These are phyloP conservation scores for Pica pica DNA, from an alignment of 2,113 vertebrate species.

Conservation along the genomic window DNA sequence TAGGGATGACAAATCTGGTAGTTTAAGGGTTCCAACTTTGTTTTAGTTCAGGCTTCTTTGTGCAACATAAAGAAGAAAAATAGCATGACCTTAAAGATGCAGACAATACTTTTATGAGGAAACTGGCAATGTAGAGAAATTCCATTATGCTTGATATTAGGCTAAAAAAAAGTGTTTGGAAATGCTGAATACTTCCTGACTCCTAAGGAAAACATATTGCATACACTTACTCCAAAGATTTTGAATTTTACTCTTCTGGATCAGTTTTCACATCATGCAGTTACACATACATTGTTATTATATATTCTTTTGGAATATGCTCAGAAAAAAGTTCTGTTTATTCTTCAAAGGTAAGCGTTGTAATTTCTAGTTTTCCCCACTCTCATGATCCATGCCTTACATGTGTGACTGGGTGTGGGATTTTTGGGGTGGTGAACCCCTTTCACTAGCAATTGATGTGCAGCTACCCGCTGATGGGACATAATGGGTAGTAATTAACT, in stretches of 20 bases:
- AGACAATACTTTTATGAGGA: neutral
- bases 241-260: neutral
- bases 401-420: constrained; percentile 33
- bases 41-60: neutral
- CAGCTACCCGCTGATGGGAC: constrained; percentile 18
- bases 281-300: neutral
- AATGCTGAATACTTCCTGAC: neutral
- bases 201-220: neutral
- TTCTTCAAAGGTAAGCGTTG: constrained; percentile 32
- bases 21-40: neutral
- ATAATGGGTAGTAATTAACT: constrained; percentile 26
- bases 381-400: neutral
- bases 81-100: neutral
- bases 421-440: constrained; percentile 9
- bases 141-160: neutral
- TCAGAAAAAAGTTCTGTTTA: constrained; percentile 24
- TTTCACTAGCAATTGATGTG: constrained; percentile 38
- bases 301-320: constrained; percentile 3
- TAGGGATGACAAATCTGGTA: neutral
- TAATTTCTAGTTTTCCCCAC: constrained; percentile 43
- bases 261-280: neutral
- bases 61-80: neutral
- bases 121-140: neutral
- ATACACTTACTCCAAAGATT: neutral
- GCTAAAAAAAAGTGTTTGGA: neutral